Conservation (phyloP, 2,113 vertebrate genomes). For the Cavia porcellus region DNA sequence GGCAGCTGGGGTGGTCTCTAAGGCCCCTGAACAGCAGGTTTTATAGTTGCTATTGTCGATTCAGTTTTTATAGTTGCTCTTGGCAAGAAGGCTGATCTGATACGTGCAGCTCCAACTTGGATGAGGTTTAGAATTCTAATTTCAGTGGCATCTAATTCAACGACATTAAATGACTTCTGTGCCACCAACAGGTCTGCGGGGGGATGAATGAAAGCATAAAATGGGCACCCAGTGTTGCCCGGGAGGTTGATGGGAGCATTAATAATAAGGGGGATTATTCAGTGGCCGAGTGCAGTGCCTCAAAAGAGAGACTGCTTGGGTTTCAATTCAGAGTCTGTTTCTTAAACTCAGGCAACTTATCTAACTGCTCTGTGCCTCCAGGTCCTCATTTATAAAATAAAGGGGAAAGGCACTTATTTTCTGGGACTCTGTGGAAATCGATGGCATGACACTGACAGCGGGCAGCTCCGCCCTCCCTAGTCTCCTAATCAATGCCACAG, state of each 20-base stretch:
- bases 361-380: neutral
- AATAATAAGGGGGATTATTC: neutral
- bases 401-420: neutral
- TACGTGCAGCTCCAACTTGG: neutral
- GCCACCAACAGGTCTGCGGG: neutral
- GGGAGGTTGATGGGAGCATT: neutral
- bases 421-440: neutral
- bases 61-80: slow-evolving; percentile 4
- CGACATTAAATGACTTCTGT: neutral
- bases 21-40: neutral
- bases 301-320: neutral
- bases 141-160: neutral
- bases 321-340: slow-evolving; percentile 22
- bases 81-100: neutral
- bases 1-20: neutral
- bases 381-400: neutral
- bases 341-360: neutral
- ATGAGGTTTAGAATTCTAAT: neutral
- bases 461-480: neutral
- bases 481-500: neutral
- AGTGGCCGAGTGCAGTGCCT: neutral
- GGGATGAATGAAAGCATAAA: neutral
- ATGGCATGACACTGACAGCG: neutral
- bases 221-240: neutral
- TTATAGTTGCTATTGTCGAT: neutral